A percentile compares a stretch with the other conserved stretches of the same genome.
Conservation (phyloP, 2,113 vertebrate species). For the Spilogale gracilis region DNA sequence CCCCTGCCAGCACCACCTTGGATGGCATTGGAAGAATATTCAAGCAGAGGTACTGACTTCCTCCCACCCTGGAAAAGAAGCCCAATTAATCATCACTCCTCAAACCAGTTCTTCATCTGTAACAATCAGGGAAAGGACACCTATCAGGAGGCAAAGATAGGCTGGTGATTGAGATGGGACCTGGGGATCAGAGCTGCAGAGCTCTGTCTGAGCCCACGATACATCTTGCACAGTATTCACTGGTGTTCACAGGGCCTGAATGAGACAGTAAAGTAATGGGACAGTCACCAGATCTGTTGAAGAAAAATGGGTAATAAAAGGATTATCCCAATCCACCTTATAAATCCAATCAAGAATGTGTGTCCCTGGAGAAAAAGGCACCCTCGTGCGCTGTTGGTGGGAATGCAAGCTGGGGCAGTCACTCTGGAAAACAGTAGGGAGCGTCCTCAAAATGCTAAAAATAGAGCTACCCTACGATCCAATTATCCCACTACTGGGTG, state of each 20-base stretch:
- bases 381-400: neutral
- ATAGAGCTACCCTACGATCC: neutral
- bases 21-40: neutral
- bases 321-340: neutral
- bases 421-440: neutral
- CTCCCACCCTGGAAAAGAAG: neutral
- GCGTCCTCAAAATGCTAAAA: neutral
- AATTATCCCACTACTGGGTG: neutral
- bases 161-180: constrained; percentile 55
- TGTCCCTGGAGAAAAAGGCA: neutral
- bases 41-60: neutral
- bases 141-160: constrained; percentile 35
- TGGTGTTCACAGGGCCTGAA: neutral
- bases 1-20: neutral
- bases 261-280: constrained; percentile 9
- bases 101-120: constrained; percentile 33
- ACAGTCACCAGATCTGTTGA: neutral
- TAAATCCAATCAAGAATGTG: neutral
- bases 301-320: neutral
- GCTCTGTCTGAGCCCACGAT: neutral
- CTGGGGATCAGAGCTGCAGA: neutral
- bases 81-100: neutral
- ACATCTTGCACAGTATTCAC: neutral
- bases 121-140: constrained; percentile 61
- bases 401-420: neutral